phyloP scores from a whole-genome alignment of 1,140 invertebrate species.

The Antheraea mylitta region DNA sequence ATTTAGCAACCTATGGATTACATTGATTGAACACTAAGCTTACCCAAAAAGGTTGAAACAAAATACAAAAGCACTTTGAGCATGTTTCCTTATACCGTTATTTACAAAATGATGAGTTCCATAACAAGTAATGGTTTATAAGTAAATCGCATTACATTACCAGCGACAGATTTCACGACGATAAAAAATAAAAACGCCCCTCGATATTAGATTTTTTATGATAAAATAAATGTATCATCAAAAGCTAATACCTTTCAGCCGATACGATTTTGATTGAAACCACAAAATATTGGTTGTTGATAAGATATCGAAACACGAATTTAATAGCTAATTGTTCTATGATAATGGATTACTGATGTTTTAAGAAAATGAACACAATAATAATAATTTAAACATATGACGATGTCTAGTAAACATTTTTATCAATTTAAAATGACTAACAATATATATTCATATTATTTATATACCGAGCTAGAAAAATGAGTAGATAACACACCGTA shows the following conservation, averaged over 20 bases:
- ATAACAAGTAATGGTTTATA: conserved; percentile 3
- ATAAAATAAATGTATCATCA: conserved; percentile 14
- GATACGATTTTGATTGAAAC: conserved; percentile 8
- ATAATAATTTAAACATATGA: neutral
- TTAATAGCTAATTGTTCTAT: conserved; percentile 10
- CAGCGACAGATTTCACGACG: neutral
- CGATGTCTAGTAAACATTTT: neutral
- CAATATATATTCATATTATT: neutral
- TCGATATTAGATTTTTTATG: conserved; percentile 10
- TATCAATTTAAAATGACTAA: conserved; percentile 1
- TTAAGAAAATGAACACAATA: too few relatives aligned
- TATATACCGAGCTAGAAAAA: too few relatives aligned
- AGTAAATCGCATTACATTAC: neutral
- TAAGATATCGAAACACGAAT: conserved; percentile 3
- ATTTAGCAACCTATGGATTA: neutral
- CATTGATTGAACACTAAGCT: neutral
- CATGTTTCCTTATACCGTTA: conserved; percentile 12
- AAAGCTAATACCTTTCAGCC: conserved; percentile 5
- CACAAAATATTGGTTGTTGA: conserved; percentile 4
- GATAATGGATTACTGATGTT: neutral
- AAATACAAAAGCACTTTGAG: conserved; percentile 17
- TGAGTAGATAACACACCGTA: too few relatives aligned
- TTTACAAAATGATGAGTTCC: conserved; percentile 3
- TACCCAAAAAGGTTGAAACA: conserved; percentile 16
- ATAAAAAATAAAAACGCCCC: conserved; percentile 6